Conservation (phyloP, 2,113 vertebrate species). For the Apaloderma vittatum region DNA sequence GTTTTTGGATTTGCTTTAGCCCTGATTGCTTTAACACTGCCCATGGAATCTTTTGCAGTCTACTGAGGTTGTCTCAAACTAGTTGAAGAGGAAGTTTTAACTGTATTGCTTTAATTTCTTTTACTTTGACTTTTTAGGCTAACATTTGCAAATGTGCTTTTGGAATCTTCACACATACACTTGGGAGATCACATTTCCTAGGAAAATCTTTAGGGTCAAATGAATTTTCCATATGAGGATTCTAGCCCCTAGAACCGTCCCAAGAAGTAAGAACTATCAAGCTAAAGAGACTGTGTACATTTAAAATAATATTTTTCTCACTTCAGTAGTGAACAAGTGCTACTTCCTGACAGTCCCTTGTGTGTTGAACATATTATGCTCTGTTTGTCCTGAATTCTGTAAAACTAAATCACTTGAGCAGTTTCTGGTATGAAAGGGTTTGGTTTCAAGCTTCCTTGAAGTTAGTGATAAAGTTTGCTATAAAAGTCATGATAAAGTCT, state of each 20-base stretch:
- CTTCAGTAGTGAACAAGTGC: neutral
- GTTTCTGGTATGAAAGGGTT: neutral
- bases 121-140: constrained; percentile 27
- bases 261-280: constrained; percentile 5
- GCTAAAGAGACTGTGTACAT: neutral
- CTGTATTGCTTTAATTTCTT: constrained; percentile 54
- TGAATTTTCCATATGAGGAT: constrained; percentile 62
- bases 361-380: neutral
- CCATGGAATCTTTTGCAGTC: constrained; percentile 51
- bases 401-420: neutral
- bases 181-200: constrained; percentile 58
- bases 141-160: constrained; percentile 70
- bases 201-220: constrained; percentile 68
- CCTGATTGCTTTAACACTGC: constrained; percentile 67
- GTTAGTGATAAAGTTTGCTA: neutral
- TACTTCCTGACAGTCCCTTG: neutral
- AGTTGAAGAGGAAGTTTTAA: constrained; percentile 56
- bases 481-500: neutral
- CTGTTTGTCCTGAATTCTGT: neutral
- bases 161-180: constrained; percentile 33
- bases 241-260: neutral
- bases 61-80: constrained; percentile 37
- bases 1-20: constrained; percentile 54
- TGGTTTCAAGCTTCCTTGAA: neutral
- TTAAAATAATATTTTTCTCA: constrained; percentile 35